Conservation (phyloP, 2,888 invertebrate species). For the Erebia ligea region DNA sequence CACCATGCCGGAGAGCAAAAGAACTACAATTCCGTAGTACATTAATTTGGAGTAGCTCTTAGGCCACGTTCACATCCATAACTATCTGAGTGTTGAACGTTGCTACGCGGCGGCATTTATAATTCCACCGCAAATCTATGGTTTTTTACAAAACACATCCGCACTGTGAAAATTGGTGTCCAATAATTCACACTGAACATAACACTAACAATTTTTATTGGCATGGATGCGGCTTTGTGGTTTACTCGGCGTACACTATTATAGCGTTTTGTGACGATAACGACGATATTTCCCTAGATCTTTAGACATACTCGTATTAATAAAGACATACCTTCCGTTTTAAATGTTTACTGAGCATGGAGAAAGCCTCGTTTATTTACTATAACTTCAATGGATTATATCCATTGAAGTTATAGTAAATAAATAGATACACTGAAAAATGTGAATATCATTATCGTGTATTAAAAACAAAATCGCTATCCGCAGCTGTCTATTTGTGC, state of each 20-base stretch:
- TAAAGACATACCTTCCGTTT: conserved; percentile 20
- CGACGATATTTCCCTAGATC: too few relatives aligned
- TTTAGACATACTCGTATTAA: background rate
- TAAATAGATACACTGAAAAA: too few relatives aligned
- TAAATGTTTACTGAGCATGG: background rate
- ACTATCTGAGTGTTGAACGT: background rate
- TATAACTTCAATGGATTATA: too few relatives aligned
- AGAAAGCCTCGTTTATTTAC: too few relatives aligned
- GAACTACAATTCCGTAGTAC: background rate
- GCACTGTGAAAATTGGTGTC: conserved; percentile 27
- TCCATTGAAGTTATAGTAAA: too few relatives aligned
- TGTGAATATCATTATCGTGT: too few relatives aligned
- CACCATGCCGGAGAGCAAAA: background rate
- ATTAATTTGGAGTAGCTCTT: background rate
- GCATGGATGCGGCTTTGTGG: too few relatives aligned
- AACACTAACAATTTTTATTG: too few relatives aligned
- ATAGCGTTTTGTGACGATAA: too few relatives aligned
- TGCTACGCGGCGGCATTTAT: background rate
- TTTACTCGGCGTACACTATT: too few relatives aligned
- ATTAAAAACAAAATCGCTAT: too few relatives aligned
- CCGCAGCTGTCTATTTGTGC: too few relatives aligned
- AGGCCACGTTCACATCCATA: background rate
- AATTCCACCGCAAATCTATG: background rate
- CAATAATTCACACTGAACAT: background rate
- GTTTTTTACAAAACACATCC: background rate